Evolutionary conservation across 2,113 vertebrate genomes (phyloP).

Genomic region (Picathartes gymnocephalus): DNA sequence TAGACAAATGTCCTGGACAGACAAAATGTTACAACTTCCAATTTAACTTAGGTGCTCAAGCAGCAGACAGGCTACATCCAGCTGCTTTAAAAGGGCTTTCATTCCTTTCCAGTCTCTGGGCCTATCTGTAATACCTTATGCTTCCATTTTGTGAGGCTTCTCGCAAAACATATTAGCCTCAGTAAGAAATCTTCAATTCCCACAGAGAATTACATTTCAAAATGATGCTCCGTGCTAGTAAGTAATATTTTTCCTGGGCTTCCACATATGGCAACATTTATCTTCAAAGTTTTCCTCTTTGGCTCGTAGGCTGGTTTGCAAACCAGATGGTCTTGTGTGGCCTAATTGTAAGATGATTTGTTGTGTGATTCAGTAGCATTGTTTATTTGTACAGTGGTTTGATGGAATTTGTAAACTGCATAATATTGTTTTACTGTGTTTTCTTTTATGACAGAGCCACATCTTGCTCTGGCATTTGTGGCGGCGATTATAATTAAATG

Average conservation of each 20-base stretch:
- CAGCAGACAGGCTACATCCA: not conserved
- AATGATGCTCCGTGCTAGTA: constrained; percentile 69
- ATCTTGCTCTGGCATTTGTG: constrained; percentile 64
- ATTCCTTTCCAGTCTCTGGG: not conserved
- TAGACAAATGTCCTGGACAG: not conserved
- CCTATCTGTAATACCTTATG: constrained; percentile 6
- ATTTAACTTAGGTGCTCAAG: not conserved
- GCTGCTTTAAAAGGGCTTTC: not conserved
- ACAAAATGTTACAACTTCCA: not conserved
- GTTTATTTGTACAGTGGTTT: constrained; percentile 82
- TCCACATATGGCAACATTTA: constrained; percentile 86
- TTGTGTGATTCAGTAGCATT: constrained; percentile 85
- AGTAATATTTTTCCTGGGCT: constrained; percentile 73
- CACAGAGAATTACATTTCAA: constrained; percentile 65
- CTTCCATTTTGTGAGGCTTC: constrained; percentile 31
- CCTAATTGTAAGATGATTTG: constrained; percentile 78
- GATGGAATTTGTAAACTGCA: constrained; percentile 80
- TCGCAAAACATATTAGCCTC: constrained; percentile 37
- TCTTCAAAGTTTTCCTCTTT: constrained; percentile 79
- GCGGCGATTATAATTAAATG: constrained; percentile 59
- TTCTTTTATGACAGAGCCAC: constrained; percentile 70
- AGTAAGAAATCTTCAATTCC: constrained; percentile 63
- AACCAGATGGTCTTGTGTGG: constrained; percentile 80
- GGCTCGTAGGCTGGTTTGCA: constrained; percentile 68
- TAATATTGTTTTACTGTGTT: constrained; percentile 76